These are phyloP conservation scores for Hylaea fasciaria DNA, from an alignment of 2,888 invertebrate genomes.

Conservation along the genomic window DNA sequence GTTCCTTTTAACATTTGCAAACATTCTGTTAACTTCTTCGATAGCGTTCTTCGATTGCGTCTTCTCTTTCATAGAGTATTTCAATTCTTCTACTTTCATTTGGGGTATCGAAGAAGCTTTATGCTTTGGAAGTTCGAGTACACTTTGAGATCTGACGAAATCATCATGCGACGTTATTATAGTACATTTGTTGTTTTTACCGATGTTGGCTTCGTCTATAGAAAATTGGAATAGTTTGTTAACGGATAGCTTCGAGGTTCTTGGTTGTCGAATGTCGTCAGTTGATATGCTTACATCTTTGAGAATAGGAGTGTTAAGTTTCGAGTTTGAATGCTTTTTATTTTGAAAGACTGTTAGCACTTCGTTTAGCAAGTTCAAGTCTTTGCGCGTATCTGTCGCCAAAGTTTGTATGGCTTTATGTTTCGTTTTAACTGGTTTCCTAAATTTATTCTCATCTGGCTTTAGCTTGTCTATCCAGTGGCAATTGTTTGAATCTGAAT, in stretches of 20 bases:
- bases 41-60: slow-evolving; percentile 69
- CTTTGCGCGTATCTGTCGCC: slow-evolving; percentile 53
- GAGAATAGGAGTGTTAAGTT: slow-evolving; percentile 48
- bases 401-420: slow-evolving; percentile 59
- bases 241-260: slow-evolving; percentile 46
- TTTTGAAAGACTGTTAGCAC: slow-evolving; percentile 72
- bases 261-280: slow-evolving; percentile 35
- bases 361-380: slow-evolving; percentile 69
- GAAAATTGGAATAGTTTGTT: slow-evolving; percentile 64
- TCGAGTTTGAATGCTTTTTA: slow-evolving; percentile 56
- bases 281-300: slow-evolving; percentile 68
- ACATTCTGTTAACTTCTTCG: slow-evolving; percentile 77
- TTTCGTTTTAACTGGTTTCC: slow-evolving; percentile 12
- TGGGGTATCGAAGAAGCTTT: slow-evolving; percentile 77
- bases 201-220: slow-evolving; percentile 48
- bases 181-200: slow-evolving; percentile 55
- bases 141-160: slow-evolving; percentile 42
- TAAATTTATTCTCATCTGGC: slow-evolving; percentile 17
- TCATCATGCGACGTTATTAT: slow-evolving; percentile 62
- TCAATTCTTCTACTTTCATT: slow-evolving; percentile 77
- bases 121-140: slow-evolving; percentile 58
- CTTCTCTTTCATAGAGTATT: slow-evolving; percentile 66
- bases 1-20: slow-evolving; percentile 64
- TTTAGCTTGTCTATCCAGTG: slow-evolving; percentile 23
- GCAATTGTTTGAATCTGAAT: slow-evolving; percentile 47